Evolutionary conservation across 2,888 invertebrate species (phyloP), one percentile per base, ranked within the genome.

Genomic region (Trachelus tabidus): DNA sequence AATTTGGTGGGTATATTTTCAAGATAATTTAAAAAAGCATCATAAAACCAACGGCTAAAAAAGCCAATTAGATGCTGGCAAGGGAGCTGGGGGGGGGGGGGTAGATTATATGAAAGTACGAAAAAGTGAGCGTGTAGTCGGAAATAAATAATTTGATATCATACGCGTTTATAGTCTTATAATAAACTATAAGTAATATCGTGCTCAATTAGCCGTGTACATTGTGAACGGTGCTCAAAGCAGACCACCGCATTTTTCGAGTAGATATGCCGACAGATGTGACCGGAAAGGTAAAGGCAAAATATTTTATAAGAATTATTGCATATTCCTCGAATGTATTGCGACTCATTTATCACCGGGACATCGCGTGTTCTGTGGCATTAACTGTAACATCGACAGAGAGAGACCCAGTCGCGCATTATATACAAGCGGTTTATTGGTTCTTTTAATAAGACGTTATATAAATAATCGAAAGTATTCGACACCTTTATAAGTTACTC

Each of bases 311-410:
- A 15, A 23, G 9, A 23, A 56, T 56, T 56, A 23, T 56, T 56
- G 23, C 56, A 56, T 56, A 56, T 56, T 23, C 23, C 6, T 15
- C 23, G 23, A 56, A 56, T 1, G 23, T 56, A 23, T 56, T 56
- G 56, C 23, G 23, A 56, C 23, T 56, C 23, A 56, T 56, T 56
- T 56, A 23, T 56, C 56, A 56, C 56, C 2, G 78, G 79, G 75
- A 79, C 79, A 79, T 78, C 78, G 79, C 78, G 75, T 79, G 73
- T 75, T 79, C 78, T 73, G 75, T 69, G 76, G 37, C 75, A 78
- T 80, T 78, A 78, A 77, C 75, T 74, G 78, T 76, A 76, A 79
- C 73, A 76, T 69, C 76, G 76, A 69, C 69, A 56, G 23, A 23
- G 9, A 23, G 9, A 23, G 6, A 56, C 56, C 56, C 56, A 56